Conservation (phyloP, 2,113 vertebrate genomes). For the Cheilinus undulatus region DNA sequence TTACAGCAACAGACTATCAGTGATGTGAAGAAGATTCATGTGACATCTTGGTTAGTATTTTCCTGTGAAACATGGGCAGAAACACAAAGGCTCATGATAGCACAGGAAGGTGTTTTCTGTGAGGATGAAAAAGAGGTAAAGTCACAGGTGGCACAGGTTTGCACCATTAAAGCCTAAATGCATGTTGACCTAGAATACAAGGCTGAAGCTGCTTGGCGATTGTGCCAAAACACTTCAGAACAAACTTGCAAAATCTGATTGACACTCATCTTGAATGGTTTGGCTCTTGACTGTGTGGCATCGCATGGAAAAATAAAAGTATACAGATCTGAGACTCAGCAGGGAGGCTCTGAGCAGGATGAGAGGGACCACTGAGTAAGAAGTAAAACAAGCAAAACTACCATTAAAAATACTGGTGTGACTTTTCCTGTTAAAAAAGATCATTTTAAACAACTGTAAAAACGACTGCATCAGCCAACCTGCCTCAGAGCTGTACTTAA, state of each 20-base stretch:
- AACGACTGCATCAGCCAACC: slow-evolving; percentile 52
- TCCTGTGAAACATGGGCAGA: slow-evolving; percentile 6
- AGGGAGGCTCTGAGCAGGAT: neutral
- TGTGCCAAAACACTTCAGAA: neutral
- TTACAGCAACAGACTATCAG: slow-evolving; percentile 72
- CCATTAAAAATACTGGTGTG: slow-evolving; percentile 44
- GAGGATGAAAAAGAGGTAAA: slow-evolving; percentile 49
- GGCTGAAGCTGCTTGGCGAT: slow-evolving; percentile 17
- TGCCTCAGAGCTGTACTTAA: slow-evolving; percentile 47
- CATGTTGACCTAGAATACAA: slow-evolving; percentile 39
- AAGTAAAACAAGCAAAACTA: neutral
- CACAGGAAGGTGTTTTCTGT: slow-evolving; percentile 31
- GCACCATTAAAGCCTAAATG: slow-evolving; percentile 43
- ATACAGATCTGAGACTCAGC: slow-evolving; percentile 7
- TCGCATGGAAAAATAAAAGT: neutral
- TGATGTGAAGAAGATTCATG: slow-evolving; percentile 47
- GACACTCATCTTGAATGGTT: slow-evolving; percentile 29
- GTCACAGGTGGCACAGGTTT: slow-evolving; percentile 51
- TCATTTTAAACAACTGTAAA: slow-evolving; percentile 41
- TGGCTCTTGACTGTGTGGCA: slow-evolving; percentile 30
- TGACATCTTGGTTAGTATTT: slow-evolving; percentile 37
- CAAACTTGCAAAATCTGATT: neutral
- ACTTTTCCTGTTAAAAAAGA: slow-evolving; percentile 34
- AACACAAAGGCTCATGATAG: slow-evolving; percentile 14
- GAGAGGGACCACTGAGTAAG: neutral